Conservation (phyloP, 2,797 vertebrate species). For the Cyclopterus lumpus region DNA sequence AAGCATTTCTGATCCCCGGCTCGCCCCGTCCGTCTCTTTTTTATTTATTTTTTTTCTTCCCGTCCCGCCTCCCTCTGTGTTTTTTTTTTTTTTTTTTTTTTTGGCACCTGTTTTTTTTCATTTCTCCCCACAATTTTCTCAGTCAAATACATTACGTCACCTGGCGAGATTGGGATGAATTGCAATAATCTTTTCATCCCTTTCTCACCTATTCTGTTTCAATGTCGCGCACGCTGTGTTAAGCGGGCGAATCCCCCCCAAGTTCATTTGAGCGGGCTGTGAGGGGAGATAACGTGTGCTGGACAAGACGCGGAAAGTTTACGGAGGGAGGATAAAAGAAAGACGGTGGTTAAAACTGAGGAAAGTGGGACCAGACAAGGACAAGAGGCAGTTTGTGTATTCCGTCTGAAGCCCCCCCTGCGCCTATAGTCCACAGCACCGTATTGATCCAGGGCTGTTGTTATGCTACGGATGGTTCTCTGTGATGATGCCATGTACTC, state of each 20-base stretch:
- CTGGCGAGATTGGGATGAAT: constrained; percentile 42
- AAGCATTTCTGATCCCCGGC: constrained; percentile 62
- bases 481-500: constrained; percentile 49
- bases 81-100: constrained; percentile 9
- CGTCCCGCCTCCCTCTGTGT: background rate
- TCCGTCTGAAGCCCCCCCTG: constrained; percentile 60
- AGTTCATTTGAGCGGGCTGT: constrained; percentile 46
- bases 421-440: constrained; percentile 12
- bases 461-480: constrained; percentile 54
- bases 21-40: constrained; percentile 24
- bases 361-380: constrained; percentile 36
- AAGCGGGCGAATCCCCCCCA: constrained; percentile 33
- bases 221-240: constrained; percentile 40
- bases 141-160: constrained; percentile 57
- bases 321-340: constrained; percentile 27
- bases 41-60: constrained; percentile 6
- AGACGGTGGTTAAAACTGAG: constrained; percentile 25
- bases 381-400: constrained; percentile 38
- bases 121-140: constrained; percentile 10
- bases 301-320: constrained; percentile 21
- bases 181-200: constrained; percentile 55
- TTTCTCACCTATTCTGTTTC: constrained; percentile 43
- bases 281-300: constrained; percentile 31
- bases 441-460: constrained; percentile 57
- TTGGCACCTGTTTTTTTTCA: background rate